These are phyloP conservation scores for Trichopoda pennipes DNA, from an alignment of 2,888 invertebrate genomes.

Conservation along the genomic window DNA sequence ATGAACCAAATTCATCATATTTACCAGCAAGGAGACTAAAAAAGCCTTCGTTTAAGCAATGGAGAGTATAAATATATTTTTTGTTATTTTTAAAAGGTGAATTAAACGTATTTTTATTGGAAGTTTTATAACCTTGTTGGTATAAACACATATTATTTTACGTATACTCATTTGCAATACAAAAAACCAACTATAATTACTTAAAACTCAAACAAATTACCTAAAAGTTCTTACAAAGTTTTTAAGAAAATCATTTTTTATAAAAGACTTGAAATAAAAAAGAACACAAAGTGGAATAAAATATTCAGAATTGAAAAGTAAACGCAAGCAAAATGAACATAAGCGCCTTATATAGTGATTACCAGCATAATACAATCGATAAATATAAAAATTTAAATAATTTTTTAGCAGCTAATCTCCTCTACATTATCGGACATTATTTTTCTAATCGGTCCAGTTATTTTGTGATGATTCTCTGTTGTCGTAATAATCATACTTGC, in stretches of 20 bases:
- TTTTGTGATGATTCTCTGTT: constrained; percentile 73
- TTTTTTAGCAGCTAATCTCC: constrained; percentile 72
- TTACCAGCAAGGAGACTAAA: too few relatives aligned
- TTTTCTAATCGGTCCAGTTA: constrained; percentile 72
- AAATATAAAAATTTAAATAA: constrained; percentile 71
- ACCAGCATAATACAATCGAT: constrained; percentile 70
- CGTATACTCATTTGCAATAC: background rate
- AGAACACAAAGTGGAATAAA: background rate
- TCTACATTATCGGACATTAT: constrained; percentile 72
- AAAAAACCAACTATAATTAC: constrained; percentile 5
- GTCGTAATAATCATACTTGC: constrained; percentile 70
- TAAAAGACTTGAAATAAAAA: background rate
- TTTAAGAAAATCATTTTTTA: constrained; percentile 34
- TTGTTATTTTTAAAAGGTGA: too few relatives aligned
- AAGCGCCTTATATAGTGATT: constrained; percentile 69
- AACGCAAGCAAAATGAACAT: constrained; percentile 71
- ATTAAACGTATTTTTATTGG: too few relatives aligned
- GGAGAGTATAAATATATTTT: too few relatives aligned
- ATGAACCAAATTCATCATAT: too few relatives aligned
- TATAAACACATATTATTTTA: too few relatives aligned
- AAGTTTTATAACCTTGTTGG: too few relatives aligned
- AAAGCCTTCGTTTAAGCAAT: too few relatives aligned
- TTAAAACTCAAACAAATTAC: constrained; percentile 38
- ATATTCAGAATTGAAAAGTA: constrained; percentile 7
- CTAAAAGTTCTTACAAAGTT: constrained; percentile 5